Percentiles rank a stretch among this genome's conserved stretches.
These are phyloP conservation scores for Neomicropteryx cornuta DNA, from an alignment of 1,140 invertebrate genomes.

Conservation along the genomic window DNA sequence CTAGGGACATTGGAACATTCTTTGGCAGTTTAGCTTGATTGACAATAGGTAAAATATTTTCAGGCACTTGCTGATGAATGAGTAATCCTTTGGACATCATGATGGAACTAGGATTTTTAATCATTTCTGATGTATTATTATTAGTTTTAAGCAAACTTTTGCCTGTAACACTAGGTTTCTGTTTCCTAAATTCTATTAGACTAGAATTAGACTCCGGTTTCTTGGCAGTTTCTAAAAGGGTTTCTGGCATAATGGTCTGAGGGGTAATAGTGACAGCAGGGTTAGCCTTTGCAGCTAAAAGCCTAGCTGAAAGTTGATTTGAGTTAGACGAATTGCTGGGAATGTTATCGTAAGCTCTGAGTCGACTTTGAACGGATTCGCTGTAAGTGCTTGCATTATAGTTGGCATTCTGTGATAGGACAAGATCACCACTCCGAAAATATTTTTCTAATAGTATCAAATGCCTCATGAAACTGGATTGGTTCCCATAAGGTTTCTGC, in stretches of 20 bases:
- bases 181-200: conserved; percentile 30
- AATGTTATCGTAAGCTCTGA: conserved; percentile 60
- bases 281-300: conserved; percentile 4
- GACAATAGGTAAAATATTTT: conserved; percentile 2
- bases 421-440: conserved; percentile 61
- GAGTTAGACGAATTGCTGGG: conserved; percentile 22
- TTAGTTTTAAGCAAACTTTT: conserved; percentile 37
- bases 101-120: too few relatives aligned
- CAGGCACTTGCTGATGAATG: too few relatives aligned
- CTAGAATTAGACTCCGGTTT: conserved; percentile 15
- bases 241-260: too few relatives aligned
- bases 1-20: conserved; percentile 22
- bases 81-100: too few relatives aligned
- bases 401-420: conserved; percentile 58
- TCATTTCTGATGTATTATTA: conserved; percentile 19
- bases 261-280: conserved; percentile 6
- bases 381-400: conserved; percentile 65
- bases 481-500: conserved; percentile 74
- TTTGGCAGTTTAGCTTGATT: conserved; percentile 19
- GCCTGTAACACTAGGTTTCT: conserved; percentile 29
- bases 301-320: conserved; percentile 16
- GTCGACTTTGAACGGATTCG: conserved; percentile 63
- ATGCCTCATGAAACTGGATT: conserved; percentile 71
- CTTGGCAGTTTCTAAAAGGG: conserved; percentile 19
- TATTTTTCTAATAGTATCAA: conserved; percentile 72